Evolutionary conservation across 2,797 vertebrate species (phyloP), one percentile per base, ranked within the genome.

Genomic region (Pogoniulus pusillus): DNA sequence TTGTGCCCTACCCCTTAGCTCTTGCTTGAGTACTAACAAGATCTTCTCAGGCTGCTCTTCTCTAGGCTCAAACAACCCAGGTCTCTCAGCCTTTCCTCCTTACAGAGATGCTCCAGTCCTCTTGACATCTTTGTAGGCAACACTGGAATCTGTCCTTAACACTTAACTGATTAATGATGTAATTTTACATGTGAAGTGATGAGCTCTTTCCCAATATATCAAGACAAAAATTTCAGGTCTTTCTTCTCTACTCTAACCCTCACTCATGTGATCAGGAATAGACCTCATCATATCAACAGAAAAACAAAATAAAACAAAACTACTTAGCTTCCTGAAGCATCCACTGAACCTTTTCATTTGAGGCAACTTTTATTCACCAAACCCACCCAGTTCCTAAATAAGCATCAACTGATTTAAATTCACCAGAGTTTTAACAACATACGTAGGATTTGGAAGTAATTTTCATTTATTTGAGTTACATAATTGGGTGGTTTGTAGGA

Each of bases 401-500:
- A 34, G 30, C 90, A 78, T 86, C 85, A 68, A 68, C 93, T 95
- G 93, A 97, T 96, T 97, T 84, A 93, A 92, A 96, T 97, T 96
- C 97, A 93, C 70, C 69, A 20, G 91, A 91, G 92, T 95, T 97
- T 96, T 90, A 83, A 85, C 69, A 91, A 95, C 97, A 96, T 65
- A 85, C 91, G 74, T 37, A 17, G 93, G 93, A 96, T 96, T 97
- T 95, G 94, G 94, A 96, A 96, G 96, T 95, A 27, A 97, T 96
- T 96, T 96, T 93, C 94, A 93, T 95, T 92, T 97, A 96, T 97
- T 97, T 98, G 97, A 96, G 94, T 94, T 97, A 69, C 90, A 72
- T 97, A 97, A 98, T 96, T 97, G 97, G 89, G 78, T 91, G 88
- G 91, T 94, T 96, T 95, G 93, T 54, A 91, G 70, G 89, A 96